Evolutionary conservation across 1,140 invertebrate species (phyloP).

Genomic region (Teleopsis dalmanni): DNA sequence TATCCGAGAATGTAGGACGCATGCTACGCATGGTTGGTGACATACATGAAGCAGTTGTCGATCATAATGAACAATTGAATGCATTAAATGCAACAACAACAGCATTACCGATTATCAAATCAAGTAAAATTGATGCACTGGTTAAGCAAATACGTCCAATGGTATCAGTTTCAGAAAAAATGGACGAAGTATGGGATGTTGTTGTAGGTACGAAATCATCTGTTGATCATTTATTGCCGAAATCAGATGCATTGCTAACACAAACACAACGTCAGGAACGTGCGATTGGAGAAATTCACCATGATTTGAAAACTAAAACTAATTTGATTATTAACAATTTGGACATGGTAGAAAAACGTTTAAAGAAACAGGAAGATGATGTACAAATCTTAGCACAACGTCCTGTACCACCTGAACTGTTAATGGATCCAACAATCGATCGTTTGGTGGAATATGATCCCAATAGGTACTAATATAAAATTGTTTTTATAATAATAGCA

Average conservation of each 20-base stretch:
- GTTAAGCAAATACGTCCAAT: conserved; percentile 73
- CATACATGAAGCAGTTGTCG: conserved; percentile 70
- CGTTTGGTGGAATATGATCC: conserved; percentile 67
- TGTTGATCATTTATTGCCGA: conserved; percentile 74
- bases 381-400: conserved; percentile 53
- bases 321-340: conserved; percentile 83
- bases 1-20: conserved; percentile 70
- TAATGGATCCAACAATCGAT: conserved; percentile 70
- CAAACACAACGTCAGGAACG: conserved; percentile 80
- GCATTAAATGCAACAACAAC: conserved; percentile 47
- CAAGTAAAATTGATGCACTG: conserved; percentile 68
- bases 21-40: conserved; percentile 69
- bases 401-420: conserved; percentile 61
- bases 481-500: background rate
- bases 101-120: conserved; percentile 49
- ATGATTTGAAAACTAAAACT: conserved; percentile 69
- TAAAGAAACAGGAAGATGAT: conserved; percentile 76
- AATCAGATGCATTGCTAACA: conserved; percentile 74
- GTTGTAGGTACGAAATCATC: conserved; percentile 79
- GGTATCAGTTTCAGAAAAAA: conserved; percentile 76
- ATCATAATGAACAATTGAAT: conserved; percentile 48
- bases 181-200: conserved; percentile 84
- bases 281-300: conserved; percentile 79
- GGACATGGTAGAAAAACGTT: conserved; percentile 71
- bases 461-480: conserved; percentile 47